Evolutionary conservation across 2,113 vertebrate genomes (phyloP).

Genomic region (Herpetotheres cachinnans): DNA sequence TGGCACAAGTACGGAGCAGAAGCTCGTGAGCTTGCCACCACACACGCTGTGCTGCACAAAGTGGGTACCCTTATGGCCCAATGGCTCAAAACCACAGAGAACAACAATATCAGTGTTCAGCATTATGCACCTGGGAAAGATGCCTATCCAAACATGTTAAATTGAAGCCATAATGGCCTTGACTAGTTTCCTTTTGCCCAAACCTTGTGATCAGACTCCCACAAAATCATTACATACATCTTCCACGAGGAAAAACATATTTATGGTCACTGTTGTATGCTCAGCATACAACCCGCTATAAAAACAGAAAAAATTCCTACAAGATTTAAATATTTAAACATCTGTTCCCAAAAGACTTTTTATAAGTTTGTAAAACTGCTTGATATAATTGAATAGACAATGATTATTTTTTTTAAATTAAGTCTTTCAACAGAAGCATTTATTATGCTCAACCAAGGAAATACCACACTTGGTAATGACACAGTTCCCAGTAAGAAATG

Average conservation of each 20-base stretch:
- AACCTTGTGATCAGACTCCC: neutral
- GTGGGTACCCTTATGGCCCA: neutral
- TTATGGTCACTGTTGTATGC: neutral
- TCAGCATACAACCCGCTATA: neutral
- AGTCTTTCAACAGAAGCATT: neutral
- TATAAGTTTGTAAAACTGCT: neutral
- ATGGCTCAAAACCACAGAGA: neutral
- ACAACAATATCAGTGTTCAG: neutral
- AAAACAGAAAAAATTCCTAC: neutral
- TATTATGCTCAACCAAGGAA: neutral
- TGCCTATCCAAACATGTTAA: neutral
- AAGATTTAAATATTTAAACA: neutral
- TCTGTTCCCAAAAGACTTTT: neutral
- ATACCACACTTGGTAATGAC: neutral
- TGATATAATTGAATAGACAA: neutral
- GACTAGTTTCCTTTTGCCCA: neutral
- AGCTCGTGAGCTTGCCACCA: neutral
- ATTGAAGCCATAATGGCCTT: neutral
- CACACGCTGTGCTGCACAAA: accelerated
- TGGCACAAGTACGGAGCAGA: accelerated
- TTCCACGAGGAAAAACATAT: neutral
- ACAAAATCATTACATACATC: slow-evolving; percentile 18
- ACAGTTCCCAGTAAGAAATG: neutral
- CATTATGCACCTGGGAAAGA: neutral
- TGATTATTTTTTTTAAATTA: neutral